Percentiles rank a stretch among this genome's conserved stretches.
Conservation (phyloP, 2,888 invertebrate species). For the Platycheirus albimanus region DNA sequence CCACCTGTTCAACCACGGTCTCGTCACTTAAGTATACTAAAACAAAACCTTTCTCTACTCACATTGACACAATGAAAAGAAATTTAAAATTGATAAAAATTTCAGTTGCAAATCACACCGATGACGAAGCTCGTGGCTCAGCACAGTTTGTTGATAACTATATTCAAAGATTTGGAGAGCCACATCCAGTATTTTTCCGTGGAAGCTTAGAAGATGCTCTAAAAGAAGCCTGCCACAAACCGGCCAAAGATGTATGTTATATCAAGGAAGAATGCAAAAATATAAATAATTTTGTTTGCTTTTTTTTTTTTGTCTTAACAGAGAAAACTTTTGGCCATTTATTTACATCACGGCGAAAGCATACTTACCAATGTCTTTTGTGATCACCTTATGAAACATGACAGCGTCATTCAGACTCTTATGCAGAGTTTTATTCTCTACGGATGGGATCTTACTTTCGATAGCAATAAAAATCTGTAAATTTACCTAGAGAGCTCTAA, state of each 20-base stretch:
- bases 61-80: conserved; percentile 1
- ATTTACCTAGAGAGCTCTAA: no score
- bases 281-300: not conserved
- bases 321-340: conserved; percentile 96
- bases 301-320: conserved; percentile 82
- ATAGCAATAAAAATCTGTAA: conserved; percentile 92
- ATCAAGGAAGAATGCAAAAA: not conserved
- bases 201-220: conserved; percentile 95
- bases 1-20: conserved; percentile 87
- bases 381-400: conserved; percentile 95
- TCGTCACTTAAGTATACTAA: conserved; percentile 90
- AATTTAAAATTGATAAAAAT: conserved; percentile 3
- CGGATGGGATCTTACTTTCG: conserved; percentile 98
- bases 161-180: conserved; percentile 89
- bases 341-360: conserved; percentile 97
- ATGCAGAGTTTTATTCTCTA: conserved; percentile 95
- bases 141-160: conserved; percentile 94
- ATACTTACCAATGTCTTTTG: conserved; percentile 98
- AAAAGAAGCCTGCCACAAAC: conserved; percentile 93
- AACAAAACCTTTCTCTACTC: conserved; percentile 74
- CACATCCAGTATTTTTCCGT: conserved; percentile 95
- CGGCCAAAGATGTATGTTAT: conserved; percentile 92
- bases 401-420: conserved; percentile 94
- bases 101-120: conserved; percentile 92
- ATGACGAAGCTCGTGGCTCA: conserved; percentile 93